These are phyloP conservation scores for Indicator maculatus DNA, from an alignment of 2,113 vertebrate genomes.

Conservation along the genomic window DNA sequence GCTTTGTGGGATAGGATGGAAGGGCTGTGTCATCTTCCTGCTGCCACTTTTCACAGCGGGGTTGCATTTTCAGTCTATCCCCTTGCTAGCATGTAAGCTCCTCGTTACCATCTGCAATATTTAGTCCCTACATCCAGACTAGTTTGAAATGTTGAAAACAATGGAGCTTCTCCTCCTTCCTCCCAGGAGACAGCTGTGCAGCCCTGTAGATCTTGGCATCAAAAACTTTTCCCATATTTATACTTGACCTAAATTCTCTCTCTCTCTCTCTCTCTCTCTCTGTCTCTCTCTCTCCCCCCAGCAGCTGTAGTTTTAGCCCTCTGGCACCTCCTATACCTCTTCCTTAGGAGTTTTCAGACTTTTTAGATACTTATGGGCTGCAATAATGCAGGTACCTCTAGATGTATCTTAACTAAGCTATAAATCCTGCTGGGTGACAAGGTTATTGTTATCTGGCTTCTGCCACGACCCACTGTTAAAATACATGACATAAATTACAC, in stretches of 20 bases:
- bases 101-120: not conserved
- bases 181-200: not conserved
- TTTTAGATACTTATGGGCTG: not conserved
- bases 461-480: conserved; percentile 58
- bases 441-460: conserved; percentile 63
- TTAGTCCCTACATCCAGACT: not conserved
- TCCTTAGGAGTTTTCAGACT: conserved; percentile 4
- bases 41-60: fast-evolving
- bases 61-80: not conserved
- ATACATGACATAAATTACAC: conserved; percentile 66
- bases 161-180: not conserved
- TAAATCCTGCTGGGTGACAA: conserved; percentile 60
- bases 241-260: conserved; percentile 31
- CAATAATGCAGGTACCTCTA: not conserved
- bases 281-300: not conserved
- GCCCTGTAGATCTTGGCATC: not conserved
- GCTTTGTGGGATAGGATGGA: not conserved
- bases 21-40: not conserved
- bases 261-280: not conserved
- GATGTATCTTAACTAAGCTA: conserved; percentile 31
- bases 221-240: not conserved
- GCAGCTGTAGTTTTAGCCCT: not conserved
- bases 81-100: not conserved
- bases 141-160: not conserved
- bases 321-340: not conserved